Conservation (phyloP, 30 jellyfish, hydroid and myxozoan species). For the Hydractinia symbiolongicarpus region DNA sequence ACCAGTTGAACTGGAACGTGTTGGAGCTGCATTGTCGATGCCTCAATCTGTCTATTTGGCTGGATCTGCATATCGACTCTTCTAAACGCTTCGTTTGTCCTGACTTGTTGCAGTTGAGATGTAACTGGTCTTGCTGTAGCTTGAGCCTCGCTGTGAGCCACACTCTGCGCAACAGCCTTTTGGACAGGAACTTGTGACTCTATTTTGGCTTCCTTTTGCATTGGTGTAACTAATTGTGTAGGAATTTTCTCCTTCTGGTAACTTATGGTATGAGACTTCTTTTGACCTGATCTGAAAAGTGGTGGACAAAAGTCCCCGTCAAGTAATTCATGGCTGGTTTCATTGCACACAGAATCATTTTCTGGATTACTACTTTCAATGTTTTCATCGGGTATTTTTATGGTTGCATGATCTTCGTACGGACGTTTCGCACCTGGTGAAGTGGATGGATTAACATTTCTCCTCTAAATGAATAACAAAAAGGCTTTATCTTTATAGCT, state of each 20-base stretch:
- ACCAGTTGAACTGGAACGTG: neutral
- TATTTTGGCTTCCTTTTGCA: neutral
- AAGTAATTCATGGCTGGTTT: neutral
- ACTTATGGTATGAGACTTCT: neutral
- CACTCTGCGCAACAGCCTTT: neutral
- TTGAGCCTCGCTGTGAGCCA: neutral
- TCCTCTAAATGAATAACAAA: too few relatives aligned
- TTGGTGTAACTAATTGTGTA: constrained; percentile 14
- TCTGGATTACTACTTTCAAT: too few relatives aligned
- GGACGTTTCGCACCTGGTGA: too few relatives aligned
- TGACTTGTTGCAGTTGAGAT: neutral
- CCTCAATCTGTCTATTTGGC: too few relatives aligned
- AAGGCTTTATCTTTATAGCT: too few relatives aligned
- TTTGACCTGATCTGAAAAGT: neutral
- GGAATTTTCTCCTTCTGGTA: neutral
- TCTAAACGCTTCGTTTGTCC: too few relatives aligned
- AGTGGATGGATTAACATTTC: too few relatives aligned
- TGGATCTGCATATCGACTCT: too few relatives aligned
- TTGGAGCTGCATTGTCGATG: neutral
- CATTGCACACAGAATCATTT: neutral
- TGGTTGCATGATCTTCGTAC: too few relatives aligned
- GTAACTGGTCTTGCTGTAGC: neutral
- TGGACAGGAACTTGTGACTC: neutral
- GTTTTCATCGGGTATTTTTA: too few relatives aligned
- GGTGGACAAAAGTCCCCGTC: neutral